Base-by-base conservation (phyloP, 2,797 vertebrate genomes). In the Callimico goeldii region DNA sequence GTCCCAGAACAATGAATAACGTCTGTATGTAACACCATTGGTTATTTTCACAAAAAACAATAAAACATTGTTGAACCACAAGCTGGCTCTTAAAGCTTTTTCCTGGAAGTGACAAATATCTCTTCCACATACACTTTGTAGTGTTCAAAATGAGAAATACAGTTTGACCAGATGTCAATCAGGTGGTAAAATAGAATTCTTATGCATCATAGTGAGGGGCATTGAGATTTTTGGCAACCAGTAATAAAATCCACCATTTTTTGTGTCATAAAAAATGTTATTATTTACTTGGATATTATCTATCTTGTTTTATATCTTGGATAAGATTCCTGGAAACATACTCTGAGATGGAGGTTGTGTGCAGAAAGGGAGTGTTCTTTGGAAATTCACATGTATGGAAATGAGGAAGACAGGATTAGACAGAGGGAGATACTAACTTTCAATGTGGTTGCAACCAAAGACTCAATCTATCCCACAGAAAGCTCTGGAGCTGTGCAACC, bases 121-220 rank as follows among this genome's bases (percentile, higher is more conserved):
- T 90, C 30, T 95, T 75, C 22, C 30, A 96, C 36, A 75, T 67
- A 84, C 0, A 81, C 88, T 79, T 89, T 24, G 70, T 57, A 73
- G 30, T 36, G 7, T 97, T 86, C 39, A 89, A 95, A 86, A 46
- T 20, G 83, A 95, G 55, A 95, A 95, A 89, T 84, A 46, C 4
- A 33, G 17, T 41, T 87, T 6, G 52, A 67, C 8, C 70, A 92
- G 33, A 43, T 58, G 64, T 67, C 26, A 57, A 57, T 28, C 43
- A 67, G 1, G 20, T 84, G 11, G 90, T 88, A 26, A 58, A 91
- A 87, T 58, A 89, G 46, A 94, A 93, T 94, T 88, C 43, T 86
- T n/a, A 61, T 22, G 7, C 4, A 52, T 24, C 30, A 57, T 17
- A 91, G 12, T 55, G 7, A 57, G 9, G 12, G 0, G 1, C 43